A percentile compares a stretch with the other conserved stretches of the same genome.
Evolutionary conservation across 2,113 vertebrate genomes (phyloP).

Genomic region (Cottus gobio): DNA sequence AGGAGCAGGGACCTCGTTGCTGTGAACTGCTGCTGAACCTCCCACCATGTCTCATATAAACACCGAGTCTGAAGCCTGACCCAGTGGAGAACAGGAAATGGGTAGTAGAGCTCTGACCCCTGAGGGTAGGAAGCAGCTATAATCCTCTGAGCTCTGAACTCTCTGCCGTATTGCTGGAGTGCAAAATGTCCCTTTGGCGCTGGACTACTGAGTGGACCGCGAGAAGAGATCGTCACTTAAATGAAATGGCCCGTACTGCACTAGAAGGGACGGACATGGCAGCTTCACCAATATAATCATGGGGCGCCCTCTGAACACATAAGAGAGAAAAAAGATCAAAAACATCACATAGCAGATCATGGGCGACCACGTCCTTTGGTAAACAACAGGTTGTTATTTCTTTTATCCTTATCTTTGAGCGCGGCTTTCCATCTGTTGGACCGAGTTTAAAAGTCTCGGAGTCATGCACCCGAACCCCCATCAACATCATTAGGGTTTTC

Average conservation of each 20-base stretch:
- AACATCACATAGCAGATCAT: conserved; percentile 34
- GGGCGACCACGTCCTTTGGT: conserved; percentile 12
- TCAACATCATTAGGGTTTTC: conserved; percentile 51
- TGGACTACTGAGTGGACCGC: conserved; percentile 35
- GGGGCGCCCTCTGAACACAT: conserved; percentile 24
- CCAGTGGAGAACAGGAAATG: conserved; percentile 47
- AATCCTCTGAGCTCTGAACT: conserved; percentile 64
- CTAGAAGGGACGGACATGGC: conserved; percentile 8
- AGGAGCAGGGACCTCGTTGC: neutral
- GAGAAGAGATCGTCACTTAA: conserved; percentile 19
- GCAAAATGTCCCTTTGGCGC: conserved; percentile 43
- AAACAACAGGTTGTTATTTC: conserved; percentile 48
- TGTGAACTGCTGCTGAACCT: conserved; percentile 1
- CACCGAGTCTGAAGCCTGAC: conserved; percentile 33
- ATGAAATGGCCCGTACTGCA: conserved; percentile 21
- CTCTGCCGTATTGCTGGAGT: conserved; percentile 20
- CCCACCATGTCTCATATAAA: neutral
- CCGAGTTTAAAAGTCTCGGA: conserved; percentile 7
- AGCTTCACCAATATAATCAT: conserved; percentile 25
- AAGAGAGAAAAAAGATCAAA: conserved; percentile 42
- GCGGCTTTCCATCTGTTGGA: conserved; percentile 21
- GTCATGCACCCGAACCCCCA: conserved; percentile 22
- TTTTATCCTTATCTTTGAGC: conserved; percentile 41
- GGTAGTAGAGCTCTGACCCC: conserved; percentile 36
- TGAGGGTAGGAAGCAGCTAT: conserved; percentile 39